Evolutionary conservation across 2,797 vertebrate species (phyloP).

Genomic region (Arctocebus calabarensis): DNA sequence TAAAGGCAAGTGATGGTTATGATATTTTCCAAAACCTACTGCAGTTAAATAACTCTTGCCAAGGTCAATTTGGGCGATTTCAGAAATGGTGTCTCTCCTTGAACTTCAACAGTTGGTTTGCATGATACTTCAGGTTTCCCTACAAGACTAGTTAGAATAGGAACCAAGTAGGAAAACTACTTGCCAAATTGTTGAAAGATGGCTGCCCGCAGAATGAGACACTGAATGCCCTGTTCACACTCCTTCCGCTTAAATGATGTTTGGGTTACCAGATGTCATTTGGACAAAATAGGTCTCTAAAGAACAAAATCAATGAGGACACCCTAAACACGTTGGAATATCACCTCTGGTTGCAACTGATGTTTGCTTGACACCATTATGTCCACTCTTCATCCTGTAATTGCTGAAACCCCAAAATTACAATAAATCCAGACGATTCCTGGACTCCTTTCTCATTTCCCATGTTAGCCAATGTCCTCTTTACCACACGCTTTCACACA

Average conservation of each 20-base stretch:
- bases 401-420: background rate
- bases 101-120: background rate
- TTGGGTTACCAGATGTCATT: background rate
- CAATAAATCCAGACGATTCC: background rate
- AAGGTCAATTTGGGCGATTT: background rate
- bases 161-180: background rate
- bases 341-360: background rate
- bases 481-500: background rate
- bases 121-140: background rate
- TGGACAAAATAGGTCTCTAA: background rate
- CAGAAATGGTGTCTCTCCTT: background rate
- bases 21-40: slow-evolving; percentile 23
- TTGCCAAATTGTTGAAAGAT: background rate
- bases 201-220: background rate
- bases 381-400: background rate
- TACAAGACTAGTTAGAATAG: background rate
- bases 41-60: background rate
- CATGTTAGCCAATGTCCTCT: background rate
- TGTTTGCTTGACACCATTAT: background rate
- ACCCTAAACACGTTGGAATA: background rate
- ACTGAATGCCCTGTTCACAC: background rate
- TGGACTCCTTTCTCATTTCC: slow-evolving; percentile 16
- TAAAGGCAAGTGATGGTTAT: slow-evolving; percentile 1
- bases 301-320: background rate
- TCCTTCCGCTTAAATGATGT: background rate